Conservation (phyloP, 2,888 invertebrate genomes). For the Drosophila mettleri region DNA sequence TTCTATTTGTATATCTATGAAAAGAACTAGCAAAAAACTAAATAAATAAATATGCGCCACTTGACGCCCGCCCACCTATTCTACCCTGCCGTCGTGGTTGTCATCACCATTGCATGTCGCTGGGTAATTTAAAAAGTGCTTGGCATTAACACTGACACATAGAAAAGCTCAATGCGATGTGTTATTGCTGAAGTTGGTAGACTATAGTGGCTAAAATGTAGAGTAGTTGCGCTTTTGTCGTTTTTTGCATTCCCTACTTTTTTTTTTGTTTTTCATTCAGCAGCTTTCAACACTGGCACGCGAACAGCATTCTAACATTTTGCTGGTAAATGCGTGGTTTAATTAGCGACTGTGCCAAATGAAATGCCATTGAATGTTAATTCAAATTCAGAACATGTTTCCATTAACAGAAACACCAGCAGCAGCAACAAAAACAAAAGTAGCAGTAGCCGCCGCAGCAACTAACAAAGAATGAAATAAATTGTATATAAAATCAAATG, state of each 20-base stretch:
- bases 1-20: conserved; percentile 7
- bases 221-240: conserved; percentile 52
- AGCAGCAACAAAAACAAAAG: conserved; percentile 30
- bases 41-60: conserved; percentile 16
- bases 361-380: conserved; percentile 71
- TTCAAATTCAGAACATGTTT: conserved; percentile 72
- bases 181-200: conserved; percentile 12
- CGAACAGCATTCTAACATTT: conserved; percentile 40
- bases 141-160: conserved; percentile 18
- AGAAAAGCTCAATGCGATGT: conserved; percentile 18
- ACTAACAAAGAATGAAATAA: conserved; percentile 31
- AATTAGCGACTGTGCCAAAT: conserved; percentile 62
- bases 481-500: conserved; percentile 38
- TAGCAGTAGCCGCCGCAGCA: conserved; percentile 17
- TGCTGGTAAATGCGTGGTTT: conserved; percentile 45
- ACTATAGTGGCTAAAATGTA: conserved; percentile 28
- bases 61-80: conserved; percentile 23
- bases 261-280: conserved; percentile 17
- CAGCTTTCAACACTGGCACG: conserved; percentile 27
- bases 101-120: conserved; percentile 63
- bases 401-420: conserved; percentile 47
- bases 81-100: conserved; percentile 5
- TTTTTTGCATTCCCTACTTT: conserved; percentile 17
- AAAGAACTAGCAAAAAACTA: conserved; percentile 1
- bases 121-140: conserved; percentile 60